Evolutionary conservation across 2,888 invertebrate genomes (phyloP), one percentile per base, ranked within the genome.

Genomic region (Oxytorus armatus): DNA sequence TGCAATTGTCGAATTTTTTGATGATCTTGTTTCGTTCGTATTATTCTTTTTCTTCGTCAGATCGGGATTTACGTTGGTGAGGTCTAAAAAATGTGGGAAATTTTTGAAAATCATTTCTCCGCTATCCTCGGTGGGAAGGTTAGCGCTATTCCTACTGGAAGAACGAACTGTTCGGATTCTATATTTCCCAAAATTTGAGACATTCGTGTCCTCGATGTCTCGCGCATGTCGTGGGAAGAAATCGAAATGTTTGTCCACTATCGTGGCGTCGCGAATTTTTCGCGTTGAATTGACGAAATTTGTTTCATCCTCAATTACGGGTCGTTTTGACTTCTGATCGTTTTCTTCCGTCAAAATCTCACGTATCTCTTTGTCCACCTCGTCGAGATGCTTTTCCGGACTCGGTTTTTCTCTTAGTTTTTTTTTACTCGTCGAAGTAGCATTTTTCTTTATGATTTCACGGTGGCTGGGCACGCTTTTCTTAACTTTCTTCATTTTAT

Each of bases 261-360:
- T 39, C 18, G 25, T 42, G 29, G 11, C 25, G 5, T 68, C 42
- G 11, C 74, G 69, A 53, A 44, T 59, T 14, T 44, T 49, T 33
- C 63, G 53, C 16, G 81, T 53, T 7, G 57, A 33, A 59, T 77
- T 70, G 0, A 7, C 4, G 1, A 51, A 39, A 59, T 25, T 25
- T 3, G 36, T 63, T 14, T 8, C 18, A 2, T 8, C 11, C 1
- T 49, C 11, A 10, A 7, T 2, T 18, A 3, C 10, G 39, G 23
- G 21, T 14, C 10, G n/a, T 10, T 59, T 44, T 16, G 66, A 61
- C 7, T 49, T 16, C 16, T 29, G 36, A 55, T 55, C 69, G 16
- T 65, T 82, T 51, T 85, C 82, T n/a, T 84, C 82, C 18, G 59
- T 82, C 44, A 85, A 68, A 65, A 84, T 84, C 16, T 82, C 55